These are phyloP conservation scores for Lytechinus pictus DNA, from an alignment of 35 echinoderm and acorn worm species.

Conservation along the genomic window DNA sequence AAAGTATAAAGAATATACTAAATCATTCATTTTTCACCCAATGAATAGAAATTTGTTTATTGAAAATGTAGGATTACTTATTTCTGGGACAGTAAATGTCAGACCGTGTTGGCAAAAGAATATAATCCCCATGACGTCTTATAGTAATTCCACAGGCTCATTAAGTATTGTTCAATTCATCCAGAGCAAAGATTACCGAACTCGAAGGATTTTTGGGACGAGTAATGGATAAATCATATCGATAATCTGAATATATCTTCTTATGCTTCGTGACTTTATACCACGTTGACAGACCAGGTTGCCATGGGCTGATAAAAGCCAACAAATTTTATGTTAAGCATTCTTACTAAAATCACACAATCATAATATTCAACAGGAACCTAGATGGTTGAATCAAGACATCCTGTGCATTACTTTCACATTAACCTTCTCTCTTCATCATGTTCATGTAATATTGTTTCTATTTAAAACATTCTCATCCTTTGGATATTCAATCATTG, in stretches of 20 bases:
- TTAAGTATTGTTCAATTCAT: background rate
- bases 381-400: background rate
- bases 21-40: background rate
- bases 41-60: background rate
- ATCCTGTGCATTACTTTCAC: background rate
- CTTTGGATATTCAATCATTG: too few relatives aligned
- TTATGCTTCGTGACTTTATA: background rate
- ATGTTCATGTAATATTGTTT: too few relatives aligned
- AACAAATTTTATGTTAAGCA: background rate
- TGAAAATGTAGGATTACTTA: background rate
- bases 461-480: too few relatives aligned
- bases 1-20: background rate
- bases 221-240: constrained; percentile 14
- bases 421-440: background rate
- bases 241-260: constrained; percentile 5
- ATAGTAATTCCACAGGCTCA: background rate
- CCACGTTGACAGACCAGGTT: background rate
- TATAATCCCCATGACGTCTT: constrained; percentile 1
- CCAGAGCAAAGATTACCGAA: background rate
- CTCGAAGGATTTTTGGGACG: background rate
- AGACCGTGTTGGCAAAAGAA: background rate
- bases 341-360: background rate
- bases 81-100: background rate
- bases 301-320: background rate
- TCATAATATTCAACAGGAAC: background rate